Percentiles rank a stretch among this genome's conserved stretches.
Conservation (phyloP, 2,888 invertebrate species). For the Chymomyza caudatula region DNA sequence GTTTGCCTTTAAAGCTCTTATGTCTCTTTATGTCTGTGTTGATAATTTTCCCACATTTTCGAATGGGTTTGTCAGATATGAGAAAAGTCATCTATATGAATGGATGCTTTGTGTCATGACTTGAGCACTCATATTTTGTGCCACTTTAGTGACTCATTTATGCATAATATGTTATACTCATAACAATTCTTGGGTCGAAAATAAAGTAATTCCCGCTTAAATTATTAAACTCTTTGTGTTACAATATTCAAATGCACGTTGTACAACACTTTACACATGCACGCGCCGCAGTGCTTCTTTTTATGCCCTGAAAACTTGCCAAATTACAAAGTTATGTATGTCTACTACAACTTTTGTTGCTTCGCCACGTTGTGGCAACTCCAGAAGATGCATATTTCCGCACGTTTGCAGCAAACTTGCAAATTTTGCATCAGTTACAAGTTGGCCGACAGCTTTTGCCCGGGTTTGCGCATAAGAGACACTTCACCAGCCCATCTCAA, state of each 20-base stretch:
- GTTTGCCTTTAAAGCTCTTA: constrained; percentile 45
- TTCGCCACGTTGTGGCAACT: background rate
- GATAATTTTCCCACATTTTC: constrained; percentile 1
- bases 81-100: background rate
- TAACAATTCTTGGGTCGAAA: background rate
- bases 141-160: constrained; percentile 1
- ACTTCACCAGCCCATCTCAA: background rate
- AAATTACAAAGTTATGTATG: constrained; percentile 4
- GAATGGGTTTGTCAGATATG: background rate
- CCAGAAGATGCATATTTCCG: background rate
- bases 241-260: constrained; percentile 39
- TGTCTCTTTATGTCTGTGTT: constrained; percentile 24
- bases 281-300: constrained; percentile 10
- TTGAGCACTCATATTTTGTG: constrained; percentile 1
- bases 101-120: constrained; percentile 29
- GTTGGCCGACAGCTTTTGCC: background rate
- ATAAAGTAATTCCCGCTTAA: constrained; percentile 48
- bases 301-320: constrained; percentile 1
- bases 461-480: background rate
- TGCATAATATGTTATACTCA: background rate
- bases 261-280: constrained; percentile 13
- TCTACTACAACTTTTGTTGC: background rate
- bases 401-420: background rate
- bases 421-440: background rate
- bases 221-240: constrained; percentile 33